phyloP scores from a whole-genome alignment of 30 jellyfish, hydroid and myxozoan species.

The Aurelia sp. region DNA sequence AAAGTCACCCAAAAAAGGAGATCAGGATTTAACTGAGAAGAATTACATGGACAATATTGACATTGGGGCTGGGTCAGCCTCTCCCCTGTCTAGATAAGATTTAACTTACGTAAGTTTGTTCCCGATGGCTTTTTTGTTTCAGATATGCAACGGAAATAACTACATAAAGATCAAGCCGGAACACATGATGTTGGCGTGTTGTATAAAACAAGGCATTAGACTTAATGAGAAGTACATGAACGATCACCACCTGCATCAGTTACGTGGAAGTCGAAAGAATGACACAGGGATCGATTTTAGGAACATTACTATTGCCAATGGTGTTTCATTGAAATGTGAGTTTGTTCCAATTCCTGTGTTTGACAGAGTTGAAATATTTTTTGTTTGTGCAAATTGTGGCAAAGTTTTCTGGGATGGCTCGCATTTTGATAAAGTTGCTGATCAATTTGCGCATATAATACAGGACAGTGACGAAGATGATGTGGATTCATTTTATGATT shows the following conservation, averaged over 20 bases:
- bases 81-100: no score
- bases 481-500: not conserved
- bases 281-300: constrained; percentile 59
- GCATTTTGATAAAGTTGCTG: constrained; percentile 58
- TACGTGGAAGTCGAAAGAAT: constrained; percentile 27
- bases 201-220: constrained; percentile 60
- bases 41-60: no score
- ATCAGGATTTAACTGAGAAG: no score
- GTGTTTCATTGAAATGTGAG: constrained; percentile 74
- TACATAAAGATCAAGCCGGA: constrained; percentile 55
- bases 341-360: constrained; percentile 62
- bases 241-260: constrained; percentile 31
- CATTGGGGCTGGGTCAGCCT: no score
- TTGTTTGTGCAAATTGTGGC: constrained; percentile 79
- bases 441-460: constrained; percentile 63
- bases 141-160: constrained; percentile 78
- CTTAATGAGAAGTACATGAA: constrained; percentile 51
- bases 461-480: constrained; percentile 45
- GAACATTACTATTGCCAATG: constrained; percentile 63
- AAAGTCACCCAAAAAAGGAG: no score
- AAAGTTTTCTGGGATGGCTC: constrained; percentile 90
- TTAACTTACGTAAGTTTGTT: no score
- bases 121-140: not conserved
- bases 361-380: constrained; percentile 64
- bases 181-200: constrained; percentile 70